Conservation (phyloP, 2,797 vertebrate genomes). For the Pangasius djambal region DNA sequence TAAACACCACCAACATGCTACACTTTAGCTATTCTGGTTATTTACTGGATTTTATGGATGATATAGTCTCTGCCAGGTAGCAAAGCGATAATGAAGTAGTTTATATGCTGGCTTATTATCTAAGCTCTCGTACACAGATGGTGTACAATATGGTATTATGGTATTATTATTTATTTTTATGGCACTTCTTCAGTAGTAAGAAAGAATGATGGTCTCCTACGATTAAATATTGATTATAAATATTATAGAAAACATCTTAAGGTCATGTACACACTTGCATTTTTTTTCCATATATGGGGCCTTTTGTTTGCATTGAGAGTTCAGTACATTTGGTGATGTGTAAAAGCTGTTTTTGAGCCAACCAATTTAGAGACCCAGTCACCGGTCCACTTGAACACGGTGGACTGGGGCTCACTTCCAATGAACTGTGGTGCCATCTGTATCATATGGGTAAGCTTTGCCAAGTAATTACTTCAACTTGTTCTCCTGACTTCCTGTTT, state of each 20-base stretch:
- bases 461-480: not conserved
- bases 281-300: not conserved
- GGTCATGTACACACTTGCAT: not conserved
- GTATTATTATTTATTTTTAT: slow-evolving; percentile 1
- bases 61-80: not conserved
- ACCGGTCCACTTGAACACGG: not conserved
- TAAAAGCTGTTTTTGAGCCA: not conserved
- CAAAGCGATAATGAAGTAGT: not conserved
- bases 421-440: not conserved
- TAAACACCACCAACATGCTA: not conserved
- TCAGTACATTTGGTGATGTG: not conserved
- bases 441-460: not conserved
- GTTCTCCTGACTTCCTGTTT: not conserved
- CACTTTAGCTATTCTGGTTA: not conserved
- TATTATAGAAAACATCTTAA: not conserved
- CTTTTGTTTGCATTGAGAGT: not conserved
- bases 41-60: slow-evolving; percentile 5
- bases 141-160: not conserved
- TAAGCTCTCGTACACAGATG: slow-evolving; percentile 3
- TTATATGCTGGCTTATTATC: not conserved
- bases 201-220: not conserved
- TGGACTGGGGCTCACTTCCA: not conserved
- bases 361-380: not conserved
- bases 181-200: not conserved
- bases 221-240: not conserved